A percentile compares a stretch with the other conserved stretches of the same genome.
Conservation (phyloP, 2,888 invertebrate species). For the Phalera bucephala region DNA sequence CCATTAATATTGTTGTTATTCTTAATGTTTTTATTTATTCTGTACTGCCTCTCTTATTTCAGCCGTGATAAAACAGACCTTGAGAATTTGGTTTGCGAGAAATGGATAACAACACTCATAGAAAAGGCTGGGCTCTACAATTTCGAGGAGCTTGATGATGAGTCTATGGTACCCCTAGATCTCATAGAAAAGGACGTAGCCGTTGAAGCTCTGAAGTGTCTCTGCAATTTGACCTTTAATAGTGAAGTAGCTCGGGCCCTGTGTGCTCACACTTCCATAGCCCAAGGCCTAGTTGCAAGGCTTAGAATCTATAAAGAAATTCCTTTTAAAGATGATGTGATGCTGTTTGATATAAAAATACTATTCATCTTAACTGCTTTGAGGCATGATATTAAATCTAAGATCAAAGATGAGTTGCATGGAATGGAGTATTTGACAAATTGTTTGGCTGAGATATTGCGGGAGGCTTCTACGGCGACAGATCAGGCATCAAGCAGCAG, state of each 20-base stretch:
- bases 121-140: conserved; percentile 85
- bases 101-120: conserved; percentile 87
- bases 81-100: conserved; percentile 86
- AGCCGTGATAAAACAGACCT: conserved; percentile 91
- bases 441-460: conserved; percentile 85
- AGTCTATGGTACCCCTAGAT: conserved; percentile 51
- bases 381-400: conserved; percentile 85
- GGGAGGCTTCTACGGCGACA: conserved; percentile 51
- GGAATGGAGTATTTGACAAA: conserved; percentile 87
- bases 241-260: conserved; percentile 66
- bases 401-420: conserved; percentile 86
- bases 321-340: conserved; percentile 86
- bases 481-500: conserved; percentile 43
- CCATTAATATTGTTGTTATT: too few species aligned
- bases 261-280: conserved; percentile 83
- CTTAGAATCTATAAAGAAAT: conserved; percentile 86
- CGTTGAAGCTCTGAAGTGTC: conserved; percentile 92
- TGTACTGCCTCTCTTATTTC: conserved; percentile 35
- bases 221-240: conserved; percentile 95
- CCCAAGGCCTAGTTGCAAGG: conserved; percentile 88
- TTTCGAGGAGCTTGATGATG: conserved; percentile 60
- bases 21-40: too few species aligned
- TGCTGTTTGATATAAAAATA: conserved; percentile 93
- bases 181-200: conserved; percentile 79
- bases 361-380: conserved; percentile 95